A percentile compares a stretch with the other conserved stretches of the same genome.
phyloP scores from a whole-genome alignment of 2,113 vertebrate genomes.

The Sitta europaea region DNA sequence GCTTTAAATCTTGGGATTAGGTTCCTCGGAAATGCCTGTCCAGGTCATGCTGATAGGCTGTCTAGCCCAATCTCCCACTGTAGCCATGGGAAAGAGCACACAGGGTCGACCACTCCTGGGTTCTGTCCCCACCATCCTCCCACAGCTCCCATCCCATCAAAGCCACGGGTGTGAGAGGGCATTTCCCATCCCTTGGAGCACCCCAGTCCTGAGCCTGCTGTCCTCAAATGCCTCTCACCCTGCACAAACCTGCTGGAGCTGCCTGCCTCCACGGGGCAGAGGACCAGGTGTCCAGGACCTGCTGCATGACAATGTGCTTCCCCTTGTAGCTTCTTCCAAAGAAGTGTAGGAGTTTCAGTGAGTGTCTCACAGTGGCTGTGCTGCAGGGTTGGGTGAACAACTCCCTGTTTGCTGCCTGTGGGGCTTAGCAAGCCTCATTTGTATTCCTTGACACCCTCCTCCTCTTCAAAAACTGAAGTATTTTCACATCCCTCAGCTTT shows the following conservation, averaged over 20 bases:
- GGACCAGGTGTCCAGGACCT: neutral
- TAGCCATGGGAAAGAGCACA: neutral
- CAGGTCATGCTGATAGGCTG: neutral
- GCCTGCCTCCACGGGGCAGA: neutral
- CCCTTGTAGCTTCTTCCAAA: neutral
- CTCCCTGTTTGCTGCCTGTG: neutral
- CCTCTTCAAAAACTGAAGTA: neutral
- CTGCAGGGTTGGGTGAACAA: neutral
- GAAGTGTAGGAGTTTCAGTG: neutral
- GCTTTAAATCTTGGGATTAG: neutral
- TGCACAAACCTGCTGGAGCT: neutral
- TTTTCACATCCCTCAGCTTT: neutral
- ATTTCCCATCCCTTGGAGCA: neutral
- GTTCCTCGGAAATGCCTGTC: neutral
- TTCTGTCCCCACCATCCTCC: neutral
- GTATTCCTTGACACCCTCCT: neutral
- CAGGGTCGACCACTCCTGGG: rapidly evolving
- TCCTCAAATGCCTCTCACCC: neutral
- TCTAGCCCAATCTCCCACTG: neutral
- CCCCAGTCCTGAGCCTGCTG: neutral
- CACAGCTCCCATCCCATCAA: neutral
- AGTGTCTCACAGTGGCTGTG: neutral
- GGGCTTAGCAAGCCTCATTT: neutral
- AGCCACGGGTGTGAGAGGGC: neutral
- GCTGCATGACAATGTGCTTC: neutral